Conservation (phyloP, 2,113 vertebrate genomes). For the Lichenostomus cassidix region DNA sequence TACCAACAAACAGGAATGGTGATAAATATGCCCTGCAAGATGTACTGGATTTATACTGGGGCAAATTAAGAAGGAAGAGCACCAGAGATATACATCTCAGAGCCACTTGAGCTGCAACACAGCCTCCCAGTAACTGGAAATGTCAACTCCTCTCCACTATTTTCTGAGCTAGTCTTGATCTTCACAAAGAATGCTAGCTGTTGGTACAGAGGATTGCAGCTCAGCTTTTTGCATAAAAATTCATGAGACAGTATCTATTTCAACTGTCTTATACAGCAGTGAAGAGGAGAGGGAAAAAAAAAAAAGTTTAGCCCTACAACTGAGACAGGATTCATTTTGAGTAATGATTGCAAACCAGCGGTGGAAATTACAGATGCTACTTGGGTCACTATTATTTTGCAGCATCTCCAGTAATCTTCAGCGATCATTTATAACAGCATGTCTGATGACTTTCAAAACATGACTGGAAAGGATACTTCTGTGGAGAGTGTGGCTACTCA, state of each 20-base stretch:
- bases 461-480: constrained; percentile 77
- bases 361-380: constrained; percentile 80
- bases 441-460: constrained; percentile 80
- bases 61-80: not conserved
- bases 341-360: constrained; percentile 74
- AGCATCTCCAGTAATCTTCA: constrained; percentile 77
- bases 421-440: constrained; percentile 79
- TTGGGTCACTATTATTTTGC: constrained; percentile 79
- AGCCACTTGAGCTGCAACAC: not conserved
- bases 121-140: not conserved
- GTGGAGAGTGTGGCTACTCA: constrained; percentile 70
- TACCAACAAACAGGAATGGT: not conserved
- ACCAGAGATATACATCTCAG: not conserved
- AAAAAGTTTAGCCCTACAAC: constrained; percentile 65
- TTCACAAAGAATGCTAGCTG: constrained; percentile 39
- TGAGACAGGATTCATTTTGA: constrained; percentile 74
- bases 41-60: not conserved
- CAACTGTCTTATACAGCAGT: constrained; percentile 57
- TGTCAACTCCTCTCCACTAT: not conserved
- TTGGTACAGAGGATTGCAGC: constrained; percentile 42
- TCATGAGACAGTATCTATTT: constrained; percentile 71
- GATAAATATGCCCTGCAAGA: not conserved
- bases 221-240: constrained; percentile 76
- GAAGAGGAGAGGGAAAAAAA: constrained; percentile 48
- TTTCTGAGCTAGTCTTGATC: constrained; percentile 10